phyloP scores from a whole-genome alignment of 2,888 invertebrate genomes.

The Neoitamus cyanurus region DNA sequence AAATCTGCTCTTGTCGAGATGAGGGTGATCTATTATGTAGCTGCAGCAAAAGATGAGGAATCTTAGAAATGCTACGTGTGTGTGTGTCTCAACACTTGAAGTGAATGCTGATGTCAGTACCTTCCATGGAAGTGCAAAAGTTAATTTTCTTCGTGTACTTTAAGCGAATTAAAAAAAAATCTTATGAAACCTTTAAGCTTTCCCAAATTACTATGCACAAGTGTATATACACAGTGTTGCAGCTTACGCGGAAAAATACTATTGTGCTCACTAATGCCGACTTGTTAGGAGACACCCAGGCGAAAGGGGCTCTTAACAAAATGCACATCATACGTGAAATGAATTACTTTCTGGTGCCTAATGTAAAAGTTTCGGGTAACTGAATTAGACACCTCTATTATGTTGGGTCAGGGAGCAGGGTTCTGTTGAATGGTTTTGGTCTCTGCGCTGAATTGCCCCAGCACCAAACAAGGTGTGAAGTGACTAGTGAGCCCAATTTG shows the following conservation, averaged over 20 bases:
- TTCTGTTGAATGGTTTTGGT: constrained; percentile 2
- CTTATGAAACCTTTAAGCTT: background rate
- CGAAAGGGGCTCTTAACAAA: background rate
- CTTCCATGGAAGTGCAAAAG: background rate
- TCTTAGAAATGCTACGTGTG: background rate
- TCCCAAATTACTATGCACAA: background rate
- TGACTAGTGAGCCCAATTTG: constrained; percentile 32
- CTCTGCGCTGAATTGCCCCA: background rate
- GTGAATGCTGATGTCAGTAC: background rate
- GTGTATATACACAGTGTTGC: background rate
- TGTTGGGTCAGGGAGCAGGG: background rate
- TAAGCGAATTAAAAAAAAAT: background rate
- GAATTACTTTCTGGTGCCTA: constrained; percentile 1
- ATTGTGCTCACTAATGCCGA: background rate
- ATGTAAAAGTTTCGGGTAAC: constrained; percentile 39
- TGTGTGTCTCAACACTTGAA: background rate
- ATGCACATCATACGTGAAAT: background rate
- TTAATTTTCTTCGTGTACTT: background rate
- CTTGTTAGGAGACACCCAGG: background rate
- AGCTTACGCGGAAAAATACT: background rate
- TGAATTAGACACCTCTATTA: constrained; percentile 39
- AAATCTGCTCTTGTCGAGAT: background rate
- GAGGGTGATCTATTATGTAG: constrained; percentile 21
- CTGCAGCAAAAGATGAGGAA: constrained; percentile 2
- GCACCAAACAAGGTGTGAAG: constrained; percentile 36